Base-by-base conservation (phyloP, 1,140 invertebrate genomes). In the Odontomachus brunneus region DNA sequence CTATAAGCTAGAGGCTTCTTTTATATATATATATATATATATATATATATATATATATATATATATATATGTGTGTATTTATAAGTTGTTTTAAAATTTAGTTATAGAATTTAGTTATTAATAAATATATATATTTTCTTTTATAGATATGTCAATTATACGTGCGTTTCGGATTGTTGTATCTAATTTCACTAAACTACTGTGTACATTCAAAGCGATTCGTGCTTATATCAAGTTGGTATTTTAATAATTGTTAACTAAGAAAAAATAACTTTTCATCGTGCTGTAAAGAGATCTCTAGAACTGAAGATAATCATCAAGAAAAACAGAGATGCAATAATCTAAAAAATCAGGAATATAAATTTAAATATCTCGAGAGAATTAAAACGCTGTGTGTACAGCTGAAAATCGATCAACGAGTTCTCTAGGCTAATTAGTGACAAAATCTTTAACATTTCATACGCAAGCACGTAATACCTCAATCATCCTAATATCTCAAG, bases 401-500 rank as follows among this genome's bases (percentile, higher is more conserved):
- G 4, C 38, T 44, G 38, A 44, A 11, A 11, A 44, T 9, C 9
- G 9, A 44, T 44, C 0, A 44, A 11, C 38, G 9, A 44, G 0
- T 44, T 44, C 38, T 44, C 38, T 44, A 44, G 38, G 38, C 9
- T 44, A 7, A 44, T 44, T 44, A 19, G n/a, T 65, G n/a, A 65
- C 15, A 12, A 65, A 38, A 44, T 38, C 11, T 9, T 44, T 24
- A 22, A 73, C 55, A 14, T 73, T 73, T 73, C 55, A 14, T 73
- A 73, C 53, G 71, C 71, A 73, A 73, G 33, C 33, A 73, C 55
- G 71, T 73, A 24, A 59, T 73, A 73, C 59, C 14, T 24, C 29
- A 29, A 44, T 14, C 38, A 11, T 44, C 38, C 0, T 44, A 44
- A 44, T 44, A 44, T 44, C 38, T 59, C n/a, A 48, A 59, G 11